Percentiles rank a stretch among this genome's conserved stretches.
Conservation (phyloP, 2,113 vertebrate genomes). For the Glareola pratincola region DNA sequence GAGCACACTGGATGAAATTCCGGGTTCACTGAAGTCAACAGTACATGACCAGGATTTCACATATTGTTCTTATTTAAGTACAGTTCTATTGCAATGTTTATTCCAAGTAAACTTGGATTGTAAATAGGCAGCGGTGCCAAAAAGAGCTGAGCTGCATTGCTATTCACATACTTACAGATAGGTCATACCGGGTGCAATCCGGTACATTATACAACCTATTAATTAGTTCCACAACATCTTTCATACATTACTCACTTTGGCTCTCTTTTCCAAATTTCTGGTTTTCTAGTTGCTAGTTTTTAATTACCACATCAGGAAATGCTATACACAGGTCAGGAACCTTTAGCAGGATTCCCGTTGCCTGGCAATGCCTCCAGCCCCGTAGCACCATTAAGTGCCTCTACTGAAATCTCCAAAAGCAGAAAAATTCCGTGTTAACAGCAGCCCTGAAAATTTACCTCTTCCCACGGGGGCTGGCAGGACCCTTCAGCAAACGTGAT, state of each 20-base stretch:
- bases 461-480: background rate
- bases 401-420: background rate
- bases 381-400: background rate
- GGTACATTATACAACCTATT: background rate
- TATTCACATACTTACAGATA: background rate
- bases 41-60: slow-evolving; percentile 18
- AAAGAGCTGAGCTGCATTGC: background rate
- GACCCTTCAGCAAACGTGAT: background rate
- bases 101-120: slow-evolving; percentile 41
- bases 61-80: slow-evolving; percentile 57
- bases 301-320: slow-evolving; percentile 5
- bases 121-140: slow-evolving; percentile 31
- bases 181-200: background rate
- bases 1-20: background rate
- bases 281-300: background rate
- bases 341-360: background rate
- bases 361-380: background rate
- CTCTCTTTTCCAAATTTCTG: background rate
- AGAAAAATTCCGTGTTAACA: background rate
- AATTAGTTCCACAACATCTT: slow-evolving; percentile 39
- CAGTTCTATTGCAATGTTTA: slow-evolving; percentile 39
- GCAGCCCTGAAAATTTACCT: background rate
- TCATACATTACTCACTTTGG: background rate
- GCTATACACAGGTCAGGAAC: background rate
- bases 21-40: background rate